These are phyloP conservation scores for Drosophila prolongata DNA, from an alignment of 2,888 invertebrate genomes.

Conservation along the genomic window DNA sequence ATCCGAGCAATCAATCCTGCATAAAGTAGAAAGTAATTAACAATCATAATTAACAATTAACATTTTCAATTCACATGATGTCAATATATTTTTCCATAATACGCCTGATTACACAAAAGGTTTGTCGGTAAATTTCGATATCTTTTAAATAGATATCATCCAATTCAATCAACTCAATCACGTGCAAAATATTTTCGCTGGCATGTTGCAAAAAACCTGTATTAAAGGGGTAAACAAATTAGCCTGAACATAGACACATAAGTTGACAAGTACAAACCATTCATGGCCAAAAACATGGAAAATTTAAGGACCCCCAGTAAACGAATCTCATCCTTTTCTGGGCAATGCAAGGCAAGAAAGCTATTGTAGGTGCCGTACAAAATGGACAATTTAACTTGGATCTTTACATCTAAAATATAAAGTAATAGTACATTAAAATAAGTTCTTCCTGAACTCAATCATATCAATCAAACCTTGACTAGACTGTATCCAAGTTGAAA, in stretches of 20 bases:
- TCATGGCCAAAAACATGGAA: conserved; percentile 56
- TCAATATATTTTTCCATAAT: conserved; percentile 25
- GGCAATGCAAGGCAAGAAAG: conserved; percentile 47
- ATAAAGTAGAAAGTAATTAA: neutral
- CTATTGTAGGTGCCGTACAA: conserved; percentile 53
- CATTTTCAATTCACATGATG: conserved; percentile 14
- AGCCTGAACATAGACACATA: too few species aligned
- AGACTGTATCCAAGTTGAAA: neutral
- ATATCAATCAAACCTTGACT: neutral
- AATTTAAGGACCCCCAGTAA: conserved; percentile 52
- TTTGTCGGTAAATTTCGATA: neutral
- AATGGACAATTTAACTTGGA: conserved; percentile 48
- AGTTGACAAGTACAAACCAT: conserved; percentile 46
- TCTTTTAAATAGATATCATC: conserved; percentile 12
- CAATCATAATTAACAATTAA: neutral
- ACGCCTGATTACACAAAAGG: conserved; percentile 8
- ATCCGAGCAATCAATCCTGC: conserved; percentile 10
- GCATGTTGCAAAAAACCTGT: conserved; percentile 63
- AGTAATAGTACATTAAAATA: too few species aligned
- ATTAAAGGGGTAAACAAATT: neutral
- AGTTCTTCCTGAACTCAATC: too few species aligned
- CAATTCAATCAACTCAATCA: conserved; percentile 13
- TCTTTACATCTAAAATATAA: conserved; percentile 22
- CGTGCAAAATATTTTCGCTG: conserved; percentile 46
- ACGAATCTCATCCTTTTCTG: conserved; percentile 51